Evolutionary conservation across 2,113 vertebrate genomes (phyloP).

Genomic region (Gadus macrocephalus): DNA sequence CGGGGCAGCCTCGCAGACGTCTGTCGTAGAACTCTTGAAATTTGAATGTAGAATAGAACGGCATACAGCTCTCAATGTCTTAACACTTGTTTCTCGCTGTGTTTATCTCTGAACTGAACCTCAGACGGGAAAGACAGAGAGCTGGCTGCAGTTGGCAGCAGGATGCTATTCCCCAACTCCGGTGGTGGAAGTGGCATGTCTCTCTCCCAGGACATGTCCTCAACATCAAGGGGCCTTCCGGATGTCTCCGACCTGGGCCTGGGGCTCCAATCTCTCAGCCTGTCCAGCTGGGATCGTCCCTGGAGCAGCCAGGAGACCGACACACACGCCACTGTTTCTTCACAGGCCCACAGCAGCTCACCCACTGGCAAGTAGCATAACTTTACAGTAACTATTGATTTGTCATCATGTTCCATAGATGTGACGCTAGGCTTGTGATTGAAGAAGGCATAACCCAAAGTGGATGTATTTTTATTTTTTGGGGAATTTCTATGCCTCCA

Average conservation of each 20-base stretch:
- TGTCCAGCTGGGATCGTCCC: constrained; percentile 93
- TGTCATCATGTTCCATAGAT: no score
- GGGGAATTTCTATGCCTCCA: no score
- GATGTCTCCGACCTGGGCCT: constrained; percentile 91
- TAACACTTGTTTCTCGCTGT: constrained; percentile 35
- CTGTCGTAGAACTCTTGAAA: neutral
- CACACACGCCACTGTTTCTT: constrained; percentile 46
- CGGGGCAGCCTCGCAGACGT: neutral
- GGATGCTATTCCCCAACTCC: constrained; percentile 93
- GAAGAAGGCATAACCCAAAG: no score
- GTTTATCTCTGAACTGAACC: constrained; percentile 45
- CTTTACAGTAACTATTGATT: neutral
- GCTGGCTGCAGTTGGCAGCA: constrained; percentile 81
- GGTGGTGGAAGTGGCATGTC: constrained; percentile 42
- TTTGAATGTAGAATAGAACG: constrained; percentile 25
- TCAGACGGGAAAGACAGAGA: constrained; percentile 85
- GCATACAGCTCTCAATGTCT: constrained; percentile 11
- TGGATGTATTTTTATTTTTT: no score
- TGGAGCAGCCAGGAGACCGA: constrained; percentile 95
- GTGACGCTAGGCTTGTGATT: no score
- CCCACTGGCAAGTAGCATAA: constrained; percentile 84
- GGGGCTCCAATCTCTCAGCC: constrained; percentile 92
- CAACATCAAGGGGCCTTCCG: constrained; percentile 78
- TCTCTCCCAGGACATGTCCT: constrained; percentile 76
- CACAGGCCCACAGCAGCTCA: constrained; percentile 79